A percentile compares a stretch with the other conserved stretches of the same genome.
phyloP scores from a whole-genome alignment of 2,113 vertebrate species.

The Bos javanicus region DNA sequence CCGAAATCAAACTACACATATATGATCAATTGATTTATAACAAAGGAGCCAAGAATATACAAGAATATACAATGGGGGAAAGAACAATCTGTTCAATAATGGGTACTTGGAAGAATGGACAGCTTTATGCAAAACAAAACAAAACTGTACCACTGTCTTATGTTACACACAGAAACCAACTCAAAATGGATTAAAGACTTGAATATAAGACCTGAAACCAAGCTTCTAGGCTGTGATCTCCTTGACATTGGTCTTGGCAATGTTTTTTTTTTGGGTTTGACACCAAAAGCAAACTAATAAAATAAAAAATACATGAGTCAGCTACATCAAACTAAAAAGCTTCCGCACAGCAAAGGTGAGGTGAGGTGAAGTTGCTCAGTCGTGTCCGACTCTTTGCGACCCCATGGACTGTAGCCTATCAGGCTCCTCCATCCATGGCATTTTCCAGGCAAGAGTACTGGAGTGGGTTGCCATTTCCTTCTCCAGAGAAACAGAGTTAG shows the following conservation, averaged over 20 bases:
- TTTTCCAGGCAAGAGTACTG: neutral
- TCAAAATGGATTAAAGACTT: neutral
- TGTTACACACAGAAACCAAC: neutral
- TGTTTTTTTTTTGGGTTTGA: neutral
- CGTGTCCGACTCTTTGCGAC: accelerated
- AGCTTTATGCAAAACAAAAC: neutral
- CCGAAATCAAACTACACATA: neutral
- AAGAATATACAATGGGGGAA: neutral
- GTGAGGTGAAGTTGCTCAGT: neutral
- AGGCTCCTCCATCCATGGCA: neutral
- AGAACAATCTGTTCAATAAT: neutral
- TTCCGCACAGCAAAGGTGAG: neutral
- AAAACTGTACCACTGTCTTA: neutral
- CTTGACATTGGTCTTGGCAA: neutral
- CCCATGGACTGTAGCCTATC: neutral
- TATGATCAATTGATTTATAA: neutral
- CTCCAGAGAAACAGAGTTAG: neutral
- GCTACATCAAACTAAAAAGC: neutral
- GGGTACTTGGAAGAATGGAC: neutral
- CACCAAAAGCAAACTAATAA: neutral
- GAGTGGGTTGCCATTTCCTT: neutral
- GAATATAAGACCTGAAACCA: neutral
- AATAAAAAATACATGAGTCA: neutral
- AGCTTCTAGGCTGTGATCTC: neutral
- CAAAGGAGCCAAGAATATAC: neutral